A percentile compares a stretch with the other conserved stretches of the same genome.
Evolutionary conservation across 2,113 vertebrate genomes (phyloP).

Genomic region (Bufo bufo): DNA sequence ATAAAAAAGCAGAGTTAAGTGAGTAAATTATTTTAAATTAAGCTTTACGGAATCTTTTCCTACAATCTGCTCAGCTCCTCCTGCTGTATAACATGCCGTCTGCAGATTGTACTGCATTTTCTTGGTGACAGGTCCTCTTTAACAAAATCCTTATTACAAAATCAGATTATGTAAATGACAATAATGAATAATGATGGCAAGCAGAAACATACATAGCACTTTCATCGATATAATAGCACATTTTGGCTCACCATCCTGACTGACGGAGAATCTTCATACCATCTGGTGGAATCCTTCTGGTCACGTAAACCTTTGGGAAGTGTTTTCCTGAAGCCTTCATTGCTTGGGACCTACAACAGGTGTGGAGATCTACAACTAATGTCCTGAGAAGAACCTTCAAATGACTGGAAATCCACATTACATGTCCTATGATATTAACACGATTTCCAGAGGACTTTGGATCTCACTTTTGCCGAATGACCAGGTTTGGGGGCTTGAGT

Average conservation of each 20-base stretch:
- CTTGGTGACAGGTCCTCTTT: too few species aligned
- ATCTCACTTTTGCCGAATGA: slow-evolving; percentile 22
- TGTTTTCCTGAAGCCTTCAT: slow-evolving; percentile 68
- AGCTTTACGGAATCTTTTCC: too few species aligned
- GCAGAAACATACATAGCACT: too few species aligned
- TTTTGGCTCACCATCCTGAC: slow-evolving; percentile 75
- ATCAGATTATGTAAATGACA: too few species aligned
- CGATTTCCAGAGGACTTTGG: slow-evolving; percentile 54
- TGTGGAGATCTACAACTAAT: slow-evolving; percentile 60
- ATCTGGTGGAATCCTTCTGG: slow-evolving; percentile 75
- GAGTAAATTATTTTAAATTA: too few species aligned
- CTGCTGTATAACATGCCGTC: too few species aligned
- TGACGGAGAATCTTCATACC: slow-evolving; percentile 74
- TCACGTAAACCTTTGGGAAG: slow-evolving; percentile 73
- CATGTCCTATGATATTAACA: slow-evolving; percentile 36
- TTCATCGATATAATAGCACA: background rate
- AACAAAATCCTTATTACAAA: too few species aligned
- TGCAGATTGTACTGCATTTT: too few species aligned
- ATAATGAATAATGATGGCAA: too few species aligned
- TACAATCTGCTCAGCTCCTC: too few species aligned
- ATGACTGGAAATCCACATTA: slow-evolving; percentile 73
- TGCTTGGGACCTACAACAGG: slow-evolving; percentile 49
- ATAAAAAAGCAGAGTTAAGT: too few species aligned
- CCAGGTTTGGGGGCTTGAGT: background rate
- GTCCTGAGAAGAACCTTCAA: slow-evolving; percentile 67